phyloP scores from a whole-genome alignment of 2,113 vertebrate species.

The Plecotus auritus region DNA sequence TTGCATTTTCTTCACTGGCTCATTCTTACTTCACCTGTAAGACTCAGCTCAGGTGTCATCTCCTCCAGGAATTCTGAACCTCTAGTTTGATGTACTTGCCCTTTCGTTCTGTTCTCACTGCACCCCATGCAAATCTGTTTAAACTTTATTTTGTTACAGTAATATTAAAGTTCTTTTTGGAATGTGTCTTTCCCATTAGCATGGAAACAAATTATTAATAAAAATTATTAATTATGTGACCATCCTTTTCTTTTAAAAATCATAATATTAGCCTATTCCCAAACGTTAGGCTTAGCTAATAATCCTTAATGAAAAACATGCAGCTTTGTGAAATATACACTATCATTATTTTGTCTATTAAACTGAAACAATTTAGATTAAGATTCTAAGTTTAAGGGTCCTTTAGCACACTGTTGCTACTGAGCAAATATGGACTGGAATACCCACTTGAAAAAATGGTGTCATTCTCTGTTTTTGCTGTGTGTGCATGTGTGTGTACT shows the following conservation, averaged over 20 bases:
- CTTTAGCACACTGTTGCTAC: not conserved
- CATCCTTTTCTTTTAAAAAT: slow-evolving; percentile 16
- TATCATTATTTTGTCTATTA: not conserved
- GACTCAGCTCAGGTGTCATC: not conserved
- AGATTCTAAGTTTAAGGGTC: not conserved
- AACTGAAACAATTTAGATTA: slow-evolving; percentile 5
- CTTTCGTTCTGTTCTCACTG: not conserved
- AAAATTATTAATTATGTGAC: not conserved
- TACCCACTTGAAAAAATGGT: not conserved
- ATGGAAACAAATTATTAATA: not conserved
- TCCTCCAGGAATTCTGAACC: not conserved
- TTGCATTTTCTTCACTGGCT: not conserved
- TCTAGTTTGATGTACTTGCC: not conserved
- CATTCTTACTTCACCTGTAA: not conserved
- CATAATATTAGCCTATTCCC: not conserved
- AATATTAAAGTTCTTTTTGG: not conserved
- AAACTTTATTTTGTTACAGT: not conserved
- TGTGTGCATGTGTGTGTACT: not conserved
- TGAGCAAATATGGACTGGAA: not conserved
- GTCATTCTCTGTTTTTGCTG: not conserved
- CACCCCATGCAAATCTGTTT: not conserved
- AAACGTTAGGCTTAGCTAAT: slow-evolving; percentile 26
- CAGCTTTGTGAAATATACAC: not conserved
- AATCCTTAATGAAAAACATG: not conserved
- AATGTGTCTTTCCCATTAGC: not conserved